Evolutionary conservation across 1,140 invertebrate species (phyloP), one percentile per base, ranked within the genome.

Genomic region (Cylas formicarius): DNA sequence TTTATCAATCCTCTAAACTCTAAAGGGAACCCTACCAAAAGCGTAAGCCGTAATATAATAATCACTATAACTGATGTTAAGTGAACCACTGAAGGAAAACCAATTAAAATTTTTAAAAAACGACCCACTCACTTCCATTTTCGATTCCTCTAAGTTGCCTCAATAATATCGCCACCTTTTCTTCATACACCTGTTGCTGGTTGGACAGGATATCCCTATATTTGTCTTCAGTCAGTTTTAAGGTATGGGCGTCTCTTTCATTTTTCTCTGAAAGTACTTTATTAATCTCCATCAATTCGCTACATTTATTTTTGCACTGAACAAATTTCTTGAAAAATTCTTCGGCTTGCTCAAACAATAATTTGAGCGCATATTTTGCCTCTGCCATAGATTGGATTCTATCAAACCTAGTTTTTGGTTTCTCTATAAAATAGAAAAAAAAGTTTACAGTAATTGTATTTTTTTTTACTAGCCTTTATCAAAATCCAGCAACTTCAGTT

Each of bases 401-500:
- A 32, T 85, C 80, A 63, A 74, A 77, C 36, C 80, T 67, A 0
- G 67, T 69, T 39, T 74, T 75, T 0, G 69, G 58, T 51, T 74
- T 78, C 27, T 72, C 74, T 36, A 48, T 51, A n/a, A n/a, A n/a
- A n/a, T 50, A 28, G 39, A 55, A 47, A 14, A 4, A 37, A 33
- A 23, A 35, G 3, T 10, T 23, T 10, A 35, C 6, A 8, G 33
- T 19, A 17, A 35, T 8, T 35, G 7, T 13, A 5, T 20, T 16
- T 21, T n/a, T n/a, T 33, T 4, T 48, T 43, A 63, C n/a, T n/a
- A n/a, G n/a, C 61, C 81, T 63, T 84, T 75, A 61, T 90, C 81
- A 31, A 78, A 78, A 53, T 86, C 78, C 9, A 84, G 60, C 23
- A 91, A 76, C 66, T 90, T 86, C 58, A 89, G 83, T 53, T 90